Evolutionary conservation across 2,113 vertebrate species (phyloP).

Genomic region (Prochilodus magdalenae): DNA sequence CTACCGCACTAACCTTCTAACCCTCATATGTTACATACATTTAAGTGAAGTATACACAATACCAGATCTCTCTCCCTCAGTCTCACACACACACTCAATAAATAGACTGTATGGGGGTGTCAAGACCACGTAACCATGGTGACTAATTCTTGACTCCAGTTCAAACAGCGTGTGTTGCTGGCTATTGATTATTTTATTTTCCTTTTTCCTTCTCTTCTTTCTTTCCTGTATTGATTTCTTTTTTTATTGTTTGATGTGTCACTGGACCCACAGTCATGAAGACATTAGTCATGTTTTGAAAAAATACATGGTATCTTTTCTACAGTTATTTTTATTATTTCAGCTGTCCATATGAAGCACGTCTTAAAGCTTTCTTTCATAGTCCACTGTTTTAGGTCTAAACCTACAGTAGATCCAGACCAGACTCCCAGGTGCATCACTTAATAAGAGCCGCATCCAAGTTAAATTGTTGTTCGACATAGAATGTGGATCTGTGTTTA

Average conservation of each 20-base stretch:
- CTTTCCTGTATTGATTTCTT: neutral
- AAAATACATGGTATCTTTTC: neutral
- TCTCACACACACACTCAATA: neutral
- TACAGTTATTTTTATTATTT: no score
- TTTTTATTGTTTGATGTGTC: neutral
- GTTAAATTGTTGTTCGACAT: no score
- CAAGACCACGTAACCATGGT: slow-evolving; percentile 8
- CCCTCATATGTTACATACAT: no score
- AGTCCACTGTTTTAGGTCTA: no score
- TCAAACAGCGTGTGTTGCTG: neutral
- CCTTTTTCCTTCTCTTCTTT: neutral
- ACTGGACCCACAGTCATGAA: neutral
- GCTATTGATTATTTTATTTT: neutral
- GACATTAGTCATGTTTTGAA: neutral
- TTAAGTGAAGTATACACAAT: no score
- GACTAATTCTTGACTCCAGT: slow-evolving; percentile 1
- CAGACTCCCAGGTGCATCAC: no score
- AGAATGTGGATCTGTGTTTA: no score
- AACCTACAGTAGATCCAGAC: no score
- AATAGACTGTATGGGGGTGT: neutral
- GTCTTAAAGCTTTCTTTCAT: no score
- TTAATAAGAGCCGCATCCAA: no score
- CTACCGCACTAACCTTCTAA: no score
- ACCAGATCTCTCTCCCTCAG: neutral
- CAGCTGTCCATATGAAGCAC: no score